Evolutionary conservation across 2,113 vertebrate genomes (phyloP).

Genomic region (Antidorcas marsupialis): DNA sequence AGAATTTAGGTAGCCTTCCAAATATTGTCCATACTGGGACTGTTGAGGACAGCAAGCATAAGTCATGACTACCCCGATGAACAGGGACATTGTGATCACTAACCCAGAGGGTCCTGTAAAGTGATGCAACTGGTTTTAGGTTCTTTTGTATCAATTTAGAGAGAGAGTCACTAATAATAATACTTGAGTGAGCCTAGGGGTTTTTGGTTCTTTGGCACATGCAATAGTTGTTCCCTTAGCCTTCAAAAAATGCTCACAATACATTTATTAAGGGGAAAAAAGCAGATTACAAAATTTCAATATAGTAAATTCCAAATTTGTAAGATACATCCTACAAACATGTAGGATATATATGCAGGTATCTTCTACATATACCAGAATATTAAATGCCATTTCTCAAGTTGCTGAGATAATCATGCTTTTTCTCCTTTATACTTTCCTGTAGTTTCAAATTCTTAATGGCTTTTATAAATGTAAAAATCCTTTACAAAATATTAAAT

Average conservation of each 20-base stretch:
- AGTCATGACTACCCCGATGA: not conserved
- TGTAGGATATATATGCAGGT: not conserved
- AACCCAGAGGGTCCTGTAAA: not conserved
- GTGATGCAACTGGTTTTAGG: not conserved
- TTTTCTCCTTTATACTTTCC: slow-evolving; percentile 8
- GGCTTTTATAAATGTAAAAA: slow-evolving; percentile 5
- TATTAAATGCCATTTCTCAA: slow-evolving; percentile 12
- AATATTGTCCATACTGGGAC: not conserved
- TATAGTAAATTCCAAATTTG: not conserved
- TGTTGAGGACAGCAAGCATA: not conserved
- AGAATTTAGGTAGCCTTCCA: not conserved
- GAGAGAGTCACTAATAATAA: not conserved
- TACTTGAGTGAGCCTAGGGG: not conserved
- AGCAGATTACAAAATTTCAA: not conserved
- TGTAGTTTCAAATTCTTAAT: not conserved
- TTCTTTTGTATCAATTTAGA: not conserved
- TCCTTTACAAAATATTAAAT: not conserved
- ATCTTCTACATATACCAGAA: not conserved
- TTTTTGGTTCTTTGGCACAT: not conserved
- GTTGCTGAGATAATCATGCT: not conserved
- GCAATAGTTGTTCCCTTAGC: not conserved
- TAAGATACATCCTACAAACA: not conserved
- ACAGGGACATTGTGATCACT: not conserved
- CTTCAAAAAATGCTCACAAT: not conserved
- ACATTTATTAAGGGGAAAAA: not conserved